Evolutionary conservation across 2,888 invertebrate species (phyloP).

Genomic region (Halocaridina rubra): DNA sequence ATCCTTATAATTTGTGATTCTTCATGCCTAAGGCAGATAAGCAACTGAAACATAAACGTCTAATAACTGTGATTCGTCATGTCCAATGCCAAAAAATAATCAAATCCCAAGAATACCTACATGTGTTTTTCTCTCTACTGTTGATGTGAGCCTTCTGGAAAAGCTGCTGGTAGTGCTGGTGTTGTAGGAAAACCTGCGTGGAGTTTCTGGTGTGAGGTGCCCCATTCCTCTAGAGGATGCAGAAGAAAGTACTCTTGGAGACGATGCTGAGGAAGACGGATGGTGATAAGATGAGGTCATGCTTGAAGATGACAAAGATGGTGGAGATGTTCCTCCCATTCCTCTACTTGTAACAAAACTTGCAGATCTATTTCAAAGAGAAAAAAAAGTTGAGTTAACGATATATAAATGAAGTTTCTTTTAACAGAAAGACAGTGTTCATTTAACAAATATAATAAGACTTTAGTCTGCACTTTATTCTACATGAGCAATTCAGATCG

Average conservation of each 20-base stretch:
- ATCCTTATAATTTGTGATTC: too few relatives aligned
- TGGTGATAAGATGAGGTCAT: background rate
- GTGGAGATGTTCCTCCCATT: background rate
- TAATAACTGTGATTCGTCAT: too few relatives aligned
- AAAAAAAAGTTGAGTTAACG: too few relatives aligned
- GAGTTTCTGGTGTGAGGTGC: background rate
- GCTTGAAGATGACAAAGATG: background rate
- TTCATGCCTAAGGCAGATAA: too few relatives aligned
- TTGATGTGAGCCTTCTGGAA: background rate
- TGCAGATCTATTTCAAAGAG: background rate
- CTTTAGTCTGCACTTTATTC: too few relatives aligned
- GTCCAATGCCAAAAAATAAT: too few relatives aligned
- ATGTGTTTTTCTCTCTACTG: background rate
- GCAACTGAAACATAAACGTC: too few relatives aligned
- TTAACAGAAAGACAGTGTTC: too few relatives aligned
- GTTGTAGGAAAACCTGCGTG: background rate
- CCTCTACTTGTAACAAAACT: background rate
- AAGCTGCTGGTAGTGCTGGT: background rate
- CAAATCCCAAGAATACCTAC: too few relatives aligned
- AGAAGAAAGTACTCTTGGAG: background rate
- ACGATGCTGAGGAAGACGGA: background rate
- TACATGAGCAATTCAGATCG: too few relatives aligned
- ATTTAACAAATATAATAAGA: too few relatives aligned
- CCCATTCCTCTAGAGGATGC: background rate
- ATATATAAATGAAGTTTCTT: too few relatives aligned